These are phyloP conservation scores for Oscheius sp. DNA, from an alignment of 2,888 invertebrate species.

Conservation along the genomic window DNA sequence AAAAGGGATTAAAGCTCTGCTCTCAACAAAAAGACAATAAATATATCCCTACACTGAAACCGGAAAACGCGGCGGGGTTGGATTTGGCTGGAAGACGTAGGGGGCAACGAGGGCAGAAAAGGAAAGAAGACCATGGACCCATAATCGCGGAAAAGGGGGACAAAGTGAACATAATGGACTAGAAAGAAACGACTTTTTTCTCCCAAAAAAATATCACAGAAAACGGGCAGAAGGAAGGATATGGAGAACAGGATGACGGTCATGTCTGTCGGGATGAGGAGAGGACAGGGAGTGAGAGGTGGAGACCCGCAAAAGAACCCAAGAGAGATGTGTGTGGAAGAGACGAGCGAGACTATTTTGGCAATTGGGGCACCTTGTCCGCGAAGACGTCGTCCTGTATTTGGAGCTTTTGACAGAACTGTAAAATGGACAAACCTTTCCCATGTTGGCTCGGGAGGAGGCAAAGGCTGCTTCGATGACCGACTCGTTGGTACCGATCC, in stretches of 20 bases:
- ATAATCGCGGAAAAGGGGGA: too few relatives aligned
- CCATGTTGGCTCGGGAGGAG: slow-evolving; percentile 41
- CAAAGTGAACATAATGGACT: too few relatives aligned
- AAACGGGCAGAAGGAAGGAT: background rate
- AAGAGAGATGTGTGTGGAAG: background rate
- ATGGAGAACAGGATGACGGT: background rate
- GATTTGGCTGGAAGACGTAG: background rate
- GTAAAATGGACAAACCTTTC: slow-evolving; percentile 16
- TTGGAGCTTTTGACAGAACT: background rate
- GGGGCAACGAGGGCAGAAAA: too few relatives aligned
- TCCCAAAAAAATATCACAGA: background rate
- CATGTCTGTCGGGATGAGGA: background rate
- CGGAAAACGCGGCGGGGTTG: background rate
- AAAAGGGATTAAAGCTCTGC: background rate
- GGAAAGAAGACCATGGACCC: too few relatives aligned
- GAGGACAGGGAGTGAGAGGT: too few relatives aligned
- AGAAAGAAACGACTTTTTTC: background rate
- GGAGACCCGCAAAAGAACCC: slow-evolving; percentile 28
- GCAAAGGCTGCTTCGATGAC: slow-evolving; percentile 50
- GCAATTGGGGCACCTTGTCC: slow-evolving; percentile 15
- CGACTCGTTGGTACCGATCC: slow-evolving; percentile 48
- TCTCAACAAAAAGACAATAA: background rate
- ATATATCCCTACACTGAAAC: background rate
- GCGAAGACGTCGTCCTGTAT: slow-evolving; percentile 25
- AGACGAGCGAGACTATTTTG: slow-evolving; percentile 5